Percentiles rank a stretch among this genome's conserved stretches.
These are phyloP conservation scores for Agrochola litura DNA, from an alignment of 2,888 invertebrate species.

Conservation along the genomic window DNA sequence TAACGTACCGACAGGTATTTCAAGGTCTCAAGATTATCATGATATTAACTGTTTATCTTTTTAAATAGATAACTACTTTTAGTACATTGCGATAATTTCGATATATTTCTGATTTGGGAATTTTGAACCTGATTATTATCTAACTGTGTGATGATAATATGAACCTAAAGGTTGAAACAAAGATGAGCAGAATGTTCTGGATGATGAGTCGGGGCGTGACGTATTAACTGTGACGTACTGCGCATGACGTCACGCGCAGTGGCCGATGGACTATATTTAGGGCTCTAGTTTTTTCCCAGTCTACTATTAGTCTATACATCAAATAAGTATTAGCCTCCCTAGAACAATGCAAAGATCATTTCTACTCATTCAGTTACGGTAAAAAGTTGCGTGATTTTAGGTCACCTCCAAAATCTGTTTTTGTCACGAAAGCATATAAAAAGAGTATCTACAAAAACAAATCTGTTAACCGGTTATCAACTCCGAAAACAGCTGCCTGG, in stretches of 20 bases:
- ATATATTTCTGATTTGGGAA: no score
- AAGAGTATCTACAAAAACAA: conserved; percentile 38
- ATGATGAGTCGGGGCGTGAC: conserved; percentile 64
- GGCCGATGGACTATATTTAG: conserved; percentile 50
- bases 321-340: conserved; percentile 1
- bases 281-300: conserved; percentile 35
- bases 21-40: conserved; percentile 30
- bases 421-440: conserved; percentile 18
- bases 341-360: conserved; percentile 13
- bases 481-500: conserved; percentile 9
- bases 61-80: conserved; percentile 34
- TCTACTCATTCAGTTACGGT: conserved; percentile 8
- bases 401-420: conserved; percentile 43
- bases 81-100: conserved; percentile 20
- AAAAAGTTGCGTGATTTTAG: conserved; percentile 37
- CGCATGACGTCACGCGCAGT: conserved; percentile 78
- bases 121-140: conserved; percentile 13
- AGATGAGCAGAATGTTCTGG: conserved; percentile 42
- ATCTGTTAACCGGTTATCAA: conserved; percentile 26
- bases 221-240: conserved; percentile 76
- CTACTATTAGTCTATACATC: conserved; percentile 3
- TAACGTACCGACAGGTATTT: conserved; percentile 1
- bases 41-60: conserved; percentile 32
- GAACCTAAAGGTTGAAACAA: background rate
- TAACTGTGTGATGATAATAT: background rate